Conservation (phyloP, 2,888 invertebrate species). For the Athalia circularis region DNA sequence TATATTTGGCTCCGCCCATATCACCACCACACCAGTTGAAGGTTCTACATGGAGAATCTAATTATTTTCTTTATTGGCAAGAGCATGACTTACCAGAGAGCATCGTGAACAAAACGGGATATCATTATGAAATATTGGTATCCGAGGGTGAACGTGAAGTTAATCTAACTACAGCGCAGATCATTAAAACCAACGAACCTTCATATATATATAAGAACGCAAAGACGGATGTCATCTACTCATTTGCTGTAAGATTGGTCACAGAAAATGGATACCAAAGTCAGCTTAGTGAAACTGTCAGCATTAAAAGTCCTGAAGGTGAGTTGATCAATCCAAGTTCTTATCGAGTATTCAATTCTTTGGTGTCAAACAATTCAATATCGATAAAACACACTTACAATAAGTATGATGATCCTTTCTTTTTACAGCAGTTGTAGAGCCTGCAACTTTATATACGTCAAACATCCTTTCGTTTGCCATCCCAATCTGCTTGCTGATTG, state of each 20-base stretch:
- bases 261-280: conserved; percentile 80
- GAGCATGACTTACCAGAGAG: conserved; percentile 72
- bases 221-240: conserved; percentile 76
- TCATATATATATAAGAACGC: conserved; percentile 77
- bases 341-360: neutral
- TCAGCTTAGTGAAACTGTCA: conserved; percentile 78
- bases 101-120: conserved; percentile 67
- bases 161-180: conserved; percentile 72
- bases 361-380: neutral
- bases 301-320: conserved; percentile 69
- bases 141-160: conserved; percentile 76
- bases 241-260: conserved; percentile 80
- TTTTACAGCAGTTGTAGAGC: conserved; percentile 57
- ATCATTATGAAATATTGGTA: conserved; percentile 81
- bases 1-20: conserved; percentile 77
- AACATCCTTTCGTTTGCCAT: conserved; percentile 76
- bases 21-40: conserved; percentile 80
- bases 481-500: conserved; percentile 76
- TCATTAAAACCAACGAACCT: conserved; percentile 75
- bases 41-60: conserved; percentile 78
- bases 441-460: conserved; percentile 66
- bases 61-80: conserved; percentile 82
- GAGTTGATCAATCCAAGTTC: conserved; percentile 70
- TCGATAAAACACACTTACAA: neutral
- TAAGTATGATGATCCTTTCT: neutral